A percentile compares a stretch with the other conserved stretches of the same genome.
Conservation (phyloP, 2,888 invertebrate genomes). For the Eilema griseolum region DNA sequence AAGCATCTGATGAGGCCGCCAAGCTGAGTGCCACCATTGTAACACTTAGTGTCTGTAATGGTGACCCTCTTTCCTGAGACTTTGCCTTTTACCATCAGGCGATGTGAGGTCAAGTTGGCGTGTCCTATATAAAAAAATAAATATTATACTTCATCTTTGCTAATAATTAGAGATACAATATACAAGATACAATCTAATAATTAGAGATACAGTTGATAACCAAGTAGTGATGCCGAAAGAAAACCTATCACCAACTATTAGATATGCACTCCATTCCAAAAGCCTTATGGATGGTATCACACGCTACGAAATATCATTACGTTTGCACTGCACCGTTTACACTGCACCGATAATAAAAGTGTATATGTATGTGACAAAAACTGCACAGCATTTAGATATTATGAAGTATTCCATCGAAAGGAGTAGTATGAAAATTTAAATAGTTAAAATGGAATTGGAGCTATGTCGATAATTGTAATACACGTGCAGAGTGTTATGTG, state of each 20-base stretch:
- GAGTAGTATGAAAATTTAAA: background rate
- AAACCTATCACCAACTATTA: conserved; percentile 33
- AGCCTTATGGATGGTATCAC: conserved; percentile 25
- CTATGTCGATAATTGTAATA: background rate
- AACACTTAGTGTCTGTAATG: too few species aligned
- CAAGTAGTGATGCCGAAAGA: background rate
- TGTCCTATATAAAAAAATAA: too few species aligned
- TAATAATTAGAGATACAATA: too few species aligned
- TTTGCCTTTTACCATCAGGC: too few species aligned
- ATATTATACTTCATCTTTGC: too few species aligned
- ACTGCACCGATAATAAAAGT: background rate
- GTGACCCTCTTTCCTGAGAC: too few species aligned
- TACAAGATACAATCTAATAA: too few species aligned
- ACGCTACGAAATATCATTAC: background rate
- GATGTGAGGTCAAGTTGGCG: too few species aligned
- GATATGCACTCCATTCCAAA: conserved; percentile 25
- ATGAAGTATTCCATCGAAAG: background rate
- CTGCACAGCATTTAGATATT: background rate
- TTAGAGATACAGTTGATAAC: too few species aligned
- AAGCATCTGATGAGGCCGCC: too few species aligned
- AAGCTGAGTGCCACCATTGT: too few species aligned
- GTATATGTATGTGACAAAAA: background rate
- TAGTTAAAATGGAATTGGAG: background rate
- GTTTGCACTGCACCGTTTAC: background rate
- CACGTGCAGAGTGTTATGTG: conserved; percentile 19